phyloP scores from a whole-genome alignment of 2,888 invertebrate genomes.

The Mylabris sibirica region DNA sequence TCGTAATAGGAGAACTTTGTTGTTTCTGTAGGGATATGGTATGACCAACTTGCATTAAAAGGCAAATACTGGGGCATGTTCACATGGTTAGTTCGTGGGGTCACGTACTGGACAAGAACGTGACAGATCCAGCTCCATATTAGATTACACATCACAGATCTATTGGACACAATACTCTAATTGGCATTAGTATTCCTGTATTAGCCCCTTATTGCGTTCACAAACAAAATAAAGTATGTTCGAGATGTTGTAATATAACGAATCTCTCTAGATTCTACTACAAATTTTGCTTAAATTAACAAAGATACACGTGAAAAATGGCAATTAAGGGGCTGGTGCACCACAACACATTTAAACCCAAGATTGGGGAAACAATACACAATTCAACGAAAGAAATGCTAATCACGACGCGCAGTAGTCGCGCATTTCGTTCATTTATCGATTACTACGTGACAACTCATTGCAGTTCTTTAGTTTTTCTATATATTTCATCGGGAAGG shows the following conservation, averaged over 20 bases:
- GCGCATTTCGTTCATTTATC: conserved; percentile 54
- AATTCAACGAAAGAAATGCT: conserved; percentile 49
- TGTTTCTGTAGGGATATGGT: not conserved
- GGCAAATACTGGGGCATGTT: conserved; percentile 55
- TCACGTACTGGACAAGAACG: conserved; percentile 61
- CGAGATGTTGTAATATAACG: not conserved
- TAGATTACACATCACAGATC: conserved; percentile 59
- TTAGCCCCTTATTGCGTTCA: conserved; percentile 39
- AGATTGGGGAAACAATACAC: conserved; percentile 28
- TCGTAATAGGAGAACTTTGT: not conserved
- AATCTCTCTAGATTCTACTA: not conserved
- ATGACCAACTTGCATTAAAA: conserved; percentile 46
- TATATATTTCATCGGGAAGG: no score
- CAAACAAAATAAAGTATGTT: conserved; percentile 26
- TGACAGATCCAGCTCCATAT: conserved; percentile 61
- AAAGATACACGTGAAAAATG: not conserved
- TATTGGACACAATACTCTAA: conserved; percentile 47
- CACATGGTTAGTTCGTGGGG: conserved; percentile 58
- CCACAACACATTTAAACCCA: not conserved
- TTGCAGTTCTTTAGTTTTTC: conserved; percentile 54
- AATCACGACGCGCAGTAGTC: conserved; percentile 51
- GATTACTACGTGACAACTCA: conserved; percentile 55
- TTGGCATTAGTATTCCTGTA: conserved; percentile 47
- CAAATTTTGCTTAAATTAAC: not conserved
- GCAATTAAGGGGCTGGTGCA: no score